Evolutionary conservation across 2,888 invertebrate genomes (phyloP).

Genomic region (Diabrotica balteata): DNA sequence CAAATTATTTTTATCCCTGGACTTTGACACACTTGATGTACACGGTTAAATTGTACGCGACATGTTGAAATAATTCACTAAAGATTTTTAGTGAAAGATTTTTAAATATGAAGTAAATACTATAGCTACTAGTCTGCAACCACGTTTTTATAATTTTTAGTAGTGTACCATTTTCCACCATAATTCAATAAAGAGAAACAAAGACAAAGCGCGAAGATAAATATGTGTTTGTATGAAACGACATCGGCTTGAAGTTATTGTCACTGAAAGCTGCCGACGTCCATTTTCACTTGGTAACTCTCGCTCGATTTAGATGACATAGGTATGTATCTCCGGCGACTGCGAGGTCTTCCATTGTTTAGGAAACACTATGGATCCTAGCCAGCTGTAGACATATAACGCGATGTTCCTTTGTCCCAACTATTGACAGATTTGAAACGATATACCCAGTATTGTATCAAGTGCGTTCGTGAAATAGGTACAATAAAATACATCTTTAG

Average conservation of each 20-base stretch:
- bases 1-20: too few relatives aligned
- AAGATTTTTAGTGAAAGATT: too few relatives aligned
- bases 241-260: conserved; percentile 14
- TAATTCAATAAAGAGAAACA: neutral
- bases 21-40: too few relatives aligned
- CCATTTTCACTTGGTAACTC: conserved; percentile 23
- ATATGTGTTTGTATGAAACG: conserved; percentile 8
- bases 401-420: conserved; percentile 17
- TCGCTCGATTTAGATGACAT: conserved; percentile 20
- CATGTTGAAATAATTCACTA: too few relatives aligned
- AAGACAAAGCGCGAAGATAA: conserved; percentile 11
- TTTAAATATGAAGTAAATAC: too few relatives aligned
- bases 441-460: neutral
- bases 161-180: neutral
- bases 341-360: conserved; percentile 18
- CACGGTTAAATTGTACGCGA: too few relatives aligned
- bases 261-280: conserved; percentile 13
- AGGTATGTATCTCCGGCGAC: conserved; percentile 17
- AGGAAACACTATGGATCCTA: conserved; percentile 19
- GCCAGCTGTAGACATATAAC: conserved; percentile 18
- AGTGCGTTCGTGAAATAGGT: too few relatives aligned
- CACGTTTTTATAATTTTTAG: neutral
- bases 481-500: too few relatives aligned
- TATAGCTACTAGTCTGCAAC: too few relatives aligned
- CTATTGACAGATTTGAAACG: conserved; percentile 21